Evolutionary conservation across 2,797 vertebrate genomes (phyloP).

Genomic region (Manis crassicaudata): DNA sequence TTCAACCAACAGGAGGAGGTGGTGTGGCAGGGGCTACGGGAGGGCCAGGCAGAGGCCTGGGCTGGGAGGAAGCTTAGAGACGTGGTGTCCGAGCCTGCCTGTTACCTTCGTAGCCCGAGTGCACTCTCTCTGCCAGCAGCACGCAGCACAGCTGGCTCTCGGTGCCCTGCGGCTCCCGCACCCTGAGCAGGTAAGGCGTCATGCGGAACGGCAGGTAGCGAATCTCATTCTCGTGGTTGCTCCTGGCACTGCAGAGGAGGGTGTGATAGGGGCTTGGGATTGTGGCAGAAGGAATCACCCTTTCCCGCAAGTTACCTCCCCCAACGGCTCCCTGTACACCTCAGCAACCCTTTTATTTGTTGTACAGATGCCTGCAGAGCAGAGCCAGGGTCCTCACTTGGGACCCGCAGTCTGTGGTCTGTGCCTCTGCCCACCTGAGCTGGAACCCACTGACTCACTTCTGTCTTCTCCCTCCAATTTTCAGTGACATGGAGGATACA

Average conservation of each 20-base stretch:
- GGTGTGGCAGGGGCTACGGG: background rate
- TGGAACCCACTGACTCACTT: background rate
- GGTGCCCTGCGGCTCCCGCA: conserved; percentile 88
- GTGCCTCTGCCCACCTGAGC: background rate
- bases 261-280: rapidly evolving
- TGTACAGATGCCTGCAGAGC: background rate
- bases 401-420: background rate
- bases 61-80: rapidly evolving
- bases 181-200: conserved; percentile 96
- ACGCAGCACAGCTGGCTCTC: conserved; percentile 96
- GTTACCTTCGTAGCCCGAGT: conserved; percentile 97
- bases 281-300: rapidly evolving
- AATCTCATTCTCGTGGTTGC: conserved; percentile 87
- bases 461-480: background rate
- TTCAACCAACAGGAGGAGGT: rapidly evolving
- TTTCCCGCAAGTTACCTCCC: rapidly evolving
- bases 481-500: rapidly evolving
- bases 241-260: conserved; percentile 87
- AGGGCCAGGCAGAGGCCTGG: background rate
- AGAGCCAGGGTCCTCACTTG: background rate
- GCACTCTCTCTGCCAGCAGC: conserved; percentile 95
- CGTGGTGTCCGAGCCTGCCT: rapidly evolving
- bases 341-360: rapidly evolving
- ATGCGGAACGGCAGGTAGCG: conserved; percentile 95
- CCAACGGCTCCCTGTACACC: rapidly evolving